phyloP scores from a whole-genome alignment of 2,888 invertebrate species.

The Shargacucullia verbasci region DNA sequence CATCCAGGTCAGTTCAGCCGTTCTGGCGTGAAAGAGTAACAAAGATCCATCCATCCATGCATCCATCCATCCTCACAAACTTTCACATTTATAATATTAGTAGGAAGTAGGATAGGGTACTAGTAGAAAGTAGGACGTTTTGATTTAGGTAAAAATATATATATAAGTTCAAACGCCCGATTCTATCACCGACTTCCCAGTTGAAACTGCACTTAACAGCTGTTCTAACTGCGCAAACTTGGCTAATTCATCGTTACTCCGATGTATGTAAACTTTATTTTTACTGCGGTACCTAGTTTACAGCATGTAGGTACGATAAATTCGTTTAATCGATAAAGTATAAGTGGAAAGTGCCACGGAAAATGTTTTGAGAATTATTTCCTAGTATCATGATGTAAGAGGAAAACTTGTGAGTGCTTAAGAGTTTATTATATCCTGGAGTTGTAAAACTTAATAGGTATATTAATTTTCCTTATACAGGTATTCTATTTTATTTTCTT shows the following conservation, averaged over 20 bases:
- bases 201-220: slow-evolving; percentile 3
- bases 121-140: too few relatives aligned
- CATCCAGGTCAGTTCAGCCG: too few relatives aligned
- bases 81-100: too few relatives aligned
- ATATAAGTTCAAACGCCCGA: too few relatives aligned
- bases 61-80: too few relatives aligned
- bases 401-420: slow-evolving; percentile 15
- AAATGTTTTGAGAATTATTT: slow-evolving; percentile 27
- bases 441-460: slow-evolving; percentile 3
- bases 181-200: background rate
- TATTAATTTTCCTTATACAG: too few relatives aligned
- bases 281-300: slow-evolving; percentile 16
- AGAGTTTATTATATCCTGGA: slow-evolving; percentile 18
- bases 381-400: slow-evolving; percentile 6
- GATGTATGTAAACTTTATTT: slow-evolving; percentile 23
- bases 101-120: too few relatives aligned
- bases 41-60: too few relatives aligned
- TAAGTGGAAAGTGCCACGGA: background rate
- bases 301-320: slow-evolving; percentile 16
- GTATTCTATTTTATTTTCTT: too few relatives aligned
- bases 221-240: slow-evolving; percentile 12
- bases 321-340: slow-evolving; percentile 37
- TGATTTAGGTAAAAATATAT: too few relatives aligned
- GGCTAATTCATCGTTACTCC: slow-evolving; percentile 15
- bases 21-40: too few relatives aligned